These are phyloP conservation scores for Aptenodytes forsteri DNA, from an alignment of 2,113 vertebrate genomes.

Conservation along the genomic window DNA sequence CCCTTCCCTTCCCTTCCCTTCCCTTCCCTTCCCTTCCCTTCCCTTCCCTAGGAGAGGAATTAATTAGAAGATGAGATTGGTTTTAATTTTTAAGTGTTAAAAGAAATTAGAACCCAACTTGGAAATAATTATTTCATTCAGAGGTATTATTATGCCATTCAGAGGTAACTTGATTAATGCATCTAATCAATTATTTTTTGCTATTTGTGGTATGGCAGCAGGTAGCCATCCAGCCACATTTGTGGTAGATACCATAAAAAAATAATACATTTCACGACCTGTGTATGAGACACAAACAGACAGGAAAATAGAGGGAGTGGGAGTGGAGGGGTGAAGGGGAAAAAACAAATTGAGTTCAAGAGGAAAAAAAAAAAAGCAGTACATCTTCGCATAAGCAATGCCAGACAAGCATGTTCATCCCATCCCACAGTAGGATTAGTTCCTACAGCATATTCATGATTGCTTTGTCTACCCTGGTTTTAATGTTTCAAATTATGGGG, in stretches of 20 bases:
- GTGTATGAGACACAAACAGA: neutral
- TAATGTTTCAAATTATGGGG: slow-evolving; percentile 35
- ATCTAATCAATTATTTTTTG: neutral
- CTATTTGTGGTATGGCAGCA: neutral
- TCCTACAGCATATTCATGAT: slow-evolving; percentile 11
- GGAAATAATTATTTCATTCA: neutral
- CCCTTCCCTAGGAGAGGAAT: neutral
- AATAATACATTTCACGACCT: neutral
- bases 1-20: neutral
- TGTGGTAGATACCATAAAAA: neutral
- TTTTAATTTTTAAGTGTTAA: neutral
- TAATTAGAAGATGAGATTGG: neutral
- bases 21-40: neutral
- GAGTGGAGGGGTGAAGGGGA: neutral
- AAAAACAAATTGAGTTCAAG: neutral
- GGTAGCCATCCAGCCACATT: neutral
- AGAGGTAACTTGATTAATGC: neutral
- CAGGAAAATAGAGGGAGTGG: neutral
- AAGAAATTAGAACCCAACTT: neutral
- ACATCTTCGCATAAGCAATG: neutral
- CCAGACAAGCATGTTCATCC: slow-evolving; percentile 27
- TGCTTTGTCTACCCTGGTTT: slow-evolving; percentile 25
- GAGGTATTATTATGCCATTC: neutral
- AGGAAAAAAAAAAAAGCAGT: neutral
- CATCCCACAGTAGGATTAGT: neutral